These are phyloP conservation scores for Nestor notabilis DNA, from an alignment of 2,113 vertebrate genomes.

Conservation along the genomic window DNA sequence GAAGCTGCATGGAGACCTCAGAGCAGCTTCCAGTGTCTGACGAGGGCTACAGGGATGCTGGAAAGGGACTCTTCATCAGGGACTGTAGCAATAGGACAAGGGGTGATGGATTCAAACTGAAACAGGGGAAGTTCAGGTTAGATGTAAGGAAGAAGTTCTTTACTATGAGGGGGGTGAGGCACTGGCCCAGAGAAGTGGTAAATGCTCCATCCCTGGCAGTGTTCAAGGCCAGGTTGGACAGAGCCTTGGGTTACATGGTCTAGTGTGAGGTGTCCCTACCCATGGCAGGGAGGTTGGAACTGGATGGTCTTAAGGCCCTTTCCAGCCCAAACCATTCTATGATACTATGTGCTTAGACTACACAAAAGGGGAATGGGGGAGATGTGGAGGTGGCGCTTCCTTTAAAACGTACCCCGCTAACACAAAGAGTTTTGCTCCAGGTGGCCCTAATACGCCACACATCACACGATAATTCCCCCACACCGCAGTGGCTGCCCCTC, in stretches of 20 bases:
- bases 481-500: no score
- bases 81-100: neutral
- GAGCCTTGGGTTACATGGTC: neutral
- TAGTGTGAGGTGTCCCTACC: neutral
- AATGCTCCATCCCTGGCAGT: neutral
- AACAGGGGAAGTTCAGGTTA: neutral
- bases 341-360: no score
- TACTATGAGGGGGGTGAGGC: neutral
- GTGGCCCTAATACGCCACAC: no score
- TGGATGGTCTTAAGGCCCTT: neutral
- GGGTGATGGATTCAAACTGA: neutral
- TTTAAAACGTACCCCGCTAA: rapidly evolving
- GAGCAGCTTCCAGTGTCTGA: no score
- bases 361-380: rapidly evolving
- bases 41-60: neutral
- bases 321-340: neutral
- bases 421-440: rapidly evolving
- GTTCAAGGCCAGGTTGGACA: neutral
- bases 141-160: neutral
- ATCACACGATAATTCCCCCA: neutral
- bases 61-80: neutral
- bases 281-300: neutral
- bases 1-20: no score
- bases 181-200: neutral
- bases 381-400: rapidly evolving